phyloP scores from a whole-genome alignment of 2,888 invertebrate genomes.

The Folsomia candida region DNA sequence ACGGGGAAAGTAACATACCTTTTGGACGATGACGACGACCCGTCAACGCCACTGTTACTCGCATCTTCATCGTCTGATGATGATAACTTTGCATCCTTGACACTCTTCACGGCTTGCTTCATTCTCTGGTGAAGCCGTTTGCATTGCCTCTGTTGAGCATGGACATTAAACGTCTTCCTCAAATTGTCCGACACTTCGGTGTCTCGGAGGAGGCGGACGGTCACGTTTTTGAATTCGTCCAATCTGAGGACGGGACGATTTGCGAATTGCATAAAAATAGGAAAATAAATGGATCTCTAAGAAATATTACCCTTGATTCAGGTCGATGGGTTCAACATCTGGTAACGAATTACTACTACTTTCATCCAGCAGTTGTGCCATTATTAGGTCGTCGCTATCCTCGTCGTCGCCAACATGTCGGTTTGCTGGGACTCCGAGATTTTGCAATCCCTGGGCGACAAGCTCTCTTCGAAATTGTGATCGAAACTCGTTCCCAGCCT shows the following conservation, averaged over 20 bases:
- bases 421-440: slow-evolving; percentile 35
- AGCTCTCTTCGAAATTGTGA: slow-evolving; percentile 62
- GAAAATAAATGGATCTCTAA: neutral
- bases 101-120: slow-evolving; percentile 39
- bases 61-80: too few species aligned
- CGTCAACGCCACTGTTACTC: too few species aligned
- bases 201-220: slow-evolving; percentile 59
- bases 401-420: slow-evolving; percentile 26
- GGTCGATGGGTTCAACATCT: slow-evolving; percentile 37
- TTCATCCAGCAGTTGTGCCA: too few species aligned
- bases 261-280: too few species aligned
- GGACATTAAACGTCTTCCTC: slow-evolving; percentile 63
- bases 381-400: slow-evolving; percentile 14
- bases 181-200: slow-evolving; percentile 58
- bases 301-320: slow-evolving; percentile 38
- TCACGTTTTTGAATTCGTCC: slow-evolving; percentile 56
- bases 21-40: too few species aligned
- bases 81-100: too few species aligned
- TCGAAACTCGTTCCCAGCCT: slow-evolving; percentile 62
- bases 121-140: slow-evolving; percentile 54
- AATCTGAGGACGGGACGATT: slow-evolving; percentile 23
- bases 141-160: slow-evolving; percentile 62
- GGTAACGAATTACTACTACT: too few species aligned
- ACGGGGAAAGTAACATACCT: too few species aligned
- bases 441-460: too few species aligned